These are phyloP conservation scores for Monodelphis domestica DNA, from an alignment of 2,797 vertebrate genomes.

Conservation along the genomic window DNA sequence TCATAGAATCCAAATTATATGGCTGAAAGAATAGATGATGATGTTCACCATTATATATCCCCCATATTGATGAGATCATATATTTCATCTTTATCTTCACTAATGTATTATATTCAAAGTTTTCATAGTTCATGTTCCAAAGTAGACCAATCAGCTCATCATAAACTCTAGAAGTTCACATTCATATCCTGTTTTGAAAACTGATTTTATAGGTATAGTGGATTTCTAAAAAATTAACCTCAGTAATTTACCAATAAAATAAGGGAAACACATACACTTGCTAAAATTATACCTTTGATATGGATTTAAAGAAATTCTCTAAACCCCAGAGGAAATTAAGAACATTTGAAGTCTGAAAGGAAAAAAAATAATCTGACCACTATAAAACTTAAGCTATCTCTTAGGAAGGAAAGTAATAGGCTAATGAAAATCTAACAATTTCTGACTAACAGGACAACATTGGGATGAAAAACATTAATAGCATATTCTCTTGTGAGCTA, in stretches of 20 bases:
- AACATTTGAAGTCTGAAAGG: not conserved
- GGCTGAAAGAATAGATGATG: not conserved
- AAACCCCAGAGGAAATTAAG: not conserved
- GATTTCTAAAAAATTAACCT: not conserved
- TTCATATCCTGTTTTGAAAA: not conserved
- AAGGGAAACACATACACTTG: not conserved
- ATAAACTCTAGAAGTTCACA: not conserved
- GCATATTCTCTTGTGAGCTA: not conserved
- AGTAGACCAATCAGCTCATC: not conserved
- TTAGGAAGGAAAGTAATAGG: not conserved
- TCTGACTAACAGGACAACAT: not conserved
- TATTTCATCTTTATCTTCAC: not conserved
- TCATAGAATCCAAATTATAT: not conserved
- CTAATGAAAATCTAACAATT: not conserved
- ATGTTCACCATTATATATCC: not conserved
- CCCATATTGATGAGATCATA: not conserved
- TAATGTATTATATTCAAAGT: not conserved
- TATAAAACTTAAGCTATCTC: not conserved
- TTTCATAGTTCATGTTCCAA: not conserved
- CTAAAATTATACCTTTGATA: not conserved
- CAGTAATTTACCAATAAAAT: not conserved
- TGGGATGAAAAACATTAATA: not conserved
- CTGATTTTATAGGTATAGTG: not conserved
- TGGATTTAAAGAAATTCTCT: not conserved
- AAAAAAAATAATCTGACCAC: not conserved